These are phyloP conservation scores for Cheilosia pagana DNA, from an alignment of 2,888 invertebrate genomes.

Conservation along the genomic window DNA sequence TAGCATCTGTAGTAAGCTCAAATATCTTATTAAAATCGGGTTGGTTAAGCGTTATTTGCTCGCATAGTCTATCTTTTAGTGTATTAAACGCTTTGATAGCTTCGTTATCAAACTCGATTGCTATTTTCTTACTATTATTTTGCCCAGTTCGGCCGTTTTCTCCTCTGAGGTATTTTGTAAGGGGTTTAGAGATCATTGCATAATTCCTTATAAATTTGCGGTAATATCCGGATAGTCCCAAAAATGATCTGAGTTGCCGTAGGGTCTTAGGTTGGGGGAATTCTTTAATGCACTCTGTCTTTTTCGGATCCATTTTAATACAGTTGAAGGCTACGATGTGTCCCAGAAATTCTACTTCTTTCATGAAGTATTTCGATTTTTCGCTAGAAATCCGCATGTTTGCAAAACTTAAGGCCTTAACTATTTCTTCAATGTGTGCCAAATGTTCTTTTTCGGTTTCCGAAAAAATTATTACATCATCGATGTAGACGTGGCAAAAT, in stretches of 20 bases:
- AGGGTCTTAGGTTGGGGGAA: not conserved
- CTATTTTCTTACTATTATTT: slow-evolving; percentile 15
- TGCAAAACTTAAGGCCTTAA: not conserved
- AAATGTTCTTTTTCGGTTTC: slow-evolving; percentile 21
- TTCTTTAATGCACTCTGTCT: not conserved
- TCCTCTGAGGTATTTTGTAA: no score
- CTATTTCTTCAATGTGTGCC: slow-evolving; percentile 12
- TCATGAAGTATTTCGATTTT: slow-evolving; percentile 10
- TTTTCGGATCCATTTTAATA: not conserved
- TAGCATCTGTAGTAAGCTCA: slow-evolving; percentile 26
- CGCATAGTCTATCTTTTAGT: slow-evolving; percentile 13
- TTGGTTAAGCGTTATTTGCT: slow-evolving; percentile 29
- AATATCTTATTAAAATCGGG: slow-evolving; percentile 13
- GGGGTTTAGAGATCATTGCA: slow-evolving; percentile 18
- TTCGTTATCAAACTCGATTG: not conserved
- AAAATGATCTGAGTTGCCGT: no score
- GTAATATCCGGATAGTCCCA: not conserved
- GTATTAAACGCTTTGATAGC: not conserved
- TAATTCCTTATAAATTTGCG: slow-evolving; percentile 29
- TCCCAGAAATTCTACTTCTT: slow-evolving; percentile 13
- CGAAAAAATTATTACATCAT: slow-evolving; percentile 25
- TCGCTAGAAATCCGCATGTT: slow-evolving; percentile 8
- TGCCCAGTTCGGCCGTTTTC: slow-evolving; percentile 20
- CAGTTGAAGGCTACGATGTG: no score
- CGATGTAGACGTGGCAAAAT: slow-evolving; percentile 31